phyloP scores from a whole-genome alignment of 1,140 invertebrate genomes.

The Tetraneura akinire region DNA sequence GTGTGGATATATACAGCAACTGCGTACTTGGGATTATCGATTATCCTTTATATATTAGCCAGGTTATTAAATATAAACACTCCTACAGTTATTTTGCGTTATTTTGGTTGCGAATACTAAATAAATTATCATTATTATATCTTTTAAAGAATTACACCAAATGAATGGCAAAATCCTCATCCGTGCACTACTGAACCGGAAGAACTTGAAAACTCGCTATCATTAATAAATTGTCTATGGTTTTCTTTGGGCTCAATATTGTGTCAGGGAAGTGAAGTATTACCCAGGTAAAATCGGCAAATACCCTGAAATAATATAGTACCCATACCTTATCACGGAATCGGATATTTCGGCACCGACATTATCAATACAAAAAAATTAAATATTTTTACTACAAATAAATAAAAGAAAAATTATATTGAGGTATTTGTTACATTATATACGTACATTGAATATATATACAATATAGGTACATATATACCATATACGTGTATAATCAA shows the following conservation, averaged over 20 bases:
- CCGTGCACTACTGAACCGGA: conserved; percentile 62
- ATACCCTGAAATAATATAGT: not conserved
- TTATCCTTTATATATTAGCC: conserved; percentile 79
- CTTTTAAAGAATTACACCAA: conserved; percentile 59
- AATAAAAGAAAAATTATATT: no score
- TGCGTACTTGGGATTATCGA: conserved; percentile 82
- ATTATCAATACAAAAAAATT: no score
- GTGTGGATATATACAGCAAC: conserved; percentile 93
- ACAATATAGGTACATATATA: no score
- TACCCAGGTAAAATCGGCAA: conserved; percentile 60
- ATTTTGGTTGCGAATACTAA: not conserved
- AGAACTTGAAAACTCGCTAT: conserved; percentile 63
- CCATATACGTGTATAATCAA: no score
- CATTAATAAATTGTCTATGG: conserved; percentile 63
- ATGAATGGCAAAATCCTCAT: conserved; percentile 66
- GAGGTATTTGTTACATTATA: no score
- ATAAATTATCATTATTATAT: not conserved
- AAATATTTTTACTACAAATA: no score
- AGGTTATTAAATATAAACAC: conserved; percentile 63
- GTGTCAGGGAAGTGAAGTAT: conserved; percentile 63
- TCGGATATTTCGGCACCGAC: no score
- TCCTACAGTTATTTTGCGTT: not conserved
- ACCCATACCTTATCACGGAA: not conserved
- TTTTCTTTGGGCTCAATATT: conserved; percentile 63
- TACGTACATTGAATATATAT: no score